These are phyloP conservation scores for Agrypnus murinus DNA, from an alignment of 2,888 invertebrate genomes.

Conservation along the genomic window DNA sequence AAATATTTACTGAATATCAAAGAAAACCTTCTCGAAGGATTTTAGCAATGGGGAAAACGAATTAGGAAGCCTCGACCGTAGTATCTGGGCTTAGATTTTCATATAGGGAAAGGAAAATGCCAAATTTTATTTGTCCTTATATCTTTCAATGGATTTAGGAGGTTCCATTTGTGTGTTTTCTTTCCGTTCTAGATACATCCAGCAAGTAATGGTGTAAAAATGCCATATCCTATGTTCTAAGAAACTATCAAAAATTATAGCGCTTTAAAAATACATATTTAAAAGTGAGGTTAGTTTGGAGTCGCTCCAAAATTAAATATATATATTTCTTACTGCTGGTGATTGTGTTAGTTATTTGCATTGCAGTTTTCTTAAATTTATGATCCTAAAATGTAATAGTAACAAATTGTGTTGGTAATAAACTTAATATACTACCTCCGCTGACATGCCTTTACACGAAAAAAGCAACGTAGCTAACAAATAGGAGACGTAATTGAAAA, in stretches of 20 bases:
- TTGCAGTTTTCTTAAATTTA: constrained; percentile 60
- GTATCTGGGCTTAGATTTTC: constrained; percentile 50
- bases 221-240: background rate
- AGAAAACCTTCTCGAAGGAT: constrained; percentile 56
- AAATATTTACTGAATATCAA: constrained; percentile 55
- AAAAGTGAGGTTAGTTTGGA: constrained; percentile 33
- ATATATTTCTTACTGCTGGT: constrained; percentile 29
- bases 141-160: constrained; percentile 42
- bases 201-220: constrained; percentile 22
- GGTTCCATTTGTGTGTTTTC: constrained; percentile 25
- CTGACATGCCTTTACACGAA: background rate
- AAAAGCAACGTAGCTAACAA: background rate
- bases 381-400: constrained; percentile 60
- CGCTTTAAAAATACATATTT: constrained; percentile 16
- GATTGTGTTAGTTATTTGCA: constrained; percentile 57
- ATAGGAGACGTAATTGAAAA: background rate
- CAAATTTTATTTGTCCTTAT: constrained; percentile 48
- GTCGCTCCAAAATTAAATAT: constrained; percentile 45
- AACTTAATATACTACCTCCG: constrained; percentile 56
- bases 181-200: constrained; percentile 10
- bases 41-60: constrained; percentile 51
- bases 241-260: constrained; percentile 18
- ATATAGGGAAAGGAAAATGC: constrained; percentile 47
- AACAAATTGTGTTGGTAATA: constrained; percentile 62
- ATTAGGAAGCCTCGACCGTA: constrained; percentile 53